Conservation (phyloP, 2,113 vertebrate species). For the Leuciscus idus region DNA sequence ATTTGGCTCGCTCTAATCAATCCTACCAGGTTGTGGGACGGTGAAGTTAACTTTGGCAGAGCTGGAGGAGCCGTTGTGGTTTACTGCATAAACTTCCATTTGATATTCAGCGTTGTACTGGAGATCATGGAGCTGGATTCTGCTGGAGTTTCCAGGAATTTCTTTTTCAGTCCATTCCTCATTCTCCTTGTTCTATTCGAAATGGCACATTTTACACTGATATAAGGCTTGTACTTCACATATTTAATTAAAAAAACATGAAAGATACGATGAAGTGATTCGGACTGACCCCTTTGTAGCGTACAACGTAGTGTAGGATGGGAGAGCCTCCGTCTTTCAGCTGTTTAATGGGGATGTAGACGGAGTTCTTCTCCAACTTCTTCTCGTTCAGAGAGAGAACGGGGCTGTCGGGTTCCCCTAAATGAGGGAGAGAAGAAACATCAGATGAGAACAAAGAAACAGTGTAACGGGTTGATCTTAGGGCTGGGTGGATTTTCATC, state of each 20-base stretch:
- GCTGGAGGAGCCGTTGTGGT: slow-evolving; percentile 70
- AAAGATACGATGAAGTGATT: background rate
- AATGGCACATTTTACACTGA: background rate
- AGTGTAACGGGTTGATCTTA: background rate
- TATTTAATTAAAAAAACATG: background rate
- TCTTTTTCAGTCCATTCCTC: slow-evolving; percentile 66
- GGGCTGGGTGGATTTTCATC: background rate
- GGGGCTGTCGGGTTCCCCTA: slow-evolving; percentile 77
- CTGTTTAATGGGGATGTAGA: slow-evolving; percentile 68
- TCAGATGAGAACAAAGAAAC: background rate
- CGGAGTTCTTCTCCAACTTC: slow-evolving; percentile 64
- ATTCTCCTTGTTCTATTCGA: slow-evolving; percentile 61
- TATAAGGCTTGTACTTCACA: background rate
- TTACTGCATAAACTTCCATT: slow-evolving; percentile 71
- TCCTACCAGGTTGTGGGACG: slow-evolving; percentile 55
- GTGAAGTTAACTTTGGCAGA: slow-evolving; percentile 68
- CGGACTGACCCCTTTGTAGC: slow-evolving; percentile 68
- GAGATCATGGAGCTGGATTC: slow-evolving; percentile 66
- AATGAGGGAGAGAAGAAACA: background rate
- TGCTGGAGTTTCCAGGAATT: slow-evolving; percentile 48
- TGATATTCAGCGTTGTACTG: slow-evolving; percentile 67
- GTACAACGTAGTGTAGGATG: slow-evolving; percentile 63
- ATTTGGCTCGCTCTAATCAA: background rate
- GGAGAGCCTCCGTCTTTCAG: slow-evolving; percentile 61
- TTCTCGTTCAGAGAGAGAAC: slow-evolving; percentile 53